Percentiles rank a stretch among this genome's conserved stretches.
phyloP scores from a whole-genome alignment of 2,888 invertebrate species.

The Desoria tigrina region DNA sequence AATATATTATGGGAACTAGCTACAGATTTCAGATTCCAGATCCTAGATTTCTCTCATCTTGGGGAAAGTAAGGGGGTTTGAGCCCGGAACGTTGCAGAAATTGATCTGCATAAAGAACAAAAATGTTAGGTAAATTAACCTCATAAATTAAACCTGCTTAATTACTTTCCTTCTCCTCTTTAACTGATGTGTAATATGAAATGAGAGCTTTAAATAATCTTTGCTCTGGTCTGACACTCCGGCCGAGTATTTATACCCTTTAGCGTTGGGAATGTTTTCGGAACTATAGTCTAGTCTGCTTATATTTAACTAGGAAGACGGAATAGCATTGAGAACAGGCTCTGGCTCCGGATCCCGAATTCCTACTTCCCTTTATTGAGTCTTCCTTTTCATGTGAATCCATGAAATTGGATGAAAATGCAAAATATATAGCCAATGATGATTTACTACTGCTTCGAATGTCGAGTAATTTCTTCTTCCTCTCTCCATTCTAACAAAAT shows the following conservation, averaged over 20 bases:
- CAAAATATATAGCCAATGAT: conserved; percentile 24
- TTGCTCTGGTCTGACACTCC: not conserved
- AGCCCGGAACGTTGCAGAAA: not conserved
- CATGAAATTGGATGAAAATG: not conserved
- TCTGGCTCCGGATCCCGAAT: too few species aligned
- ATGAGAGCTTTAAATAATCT: conserved; percentile 20
- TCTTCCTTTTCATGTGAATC: not conserved
- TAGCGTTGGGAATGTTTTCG: too few species aligned
- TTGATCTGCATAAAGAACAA: not conserved
- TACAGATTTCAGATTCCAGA: not conserved
- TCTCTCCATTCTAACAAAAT: not conserved
- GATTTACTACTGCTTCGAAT: conserved; percentile 31
- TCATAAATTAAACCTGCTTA: conserved; percentile 44
- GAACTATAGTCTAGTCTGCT: too few species aligned
- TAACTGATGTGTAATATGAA: conserved; percentile 17
- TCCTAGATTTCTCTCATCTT: too few species aligned
- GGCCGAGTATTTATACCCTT: too few species aligned
- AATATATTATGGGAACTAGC: not conserved
- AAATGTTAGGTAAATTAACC: conserved; percentile 34
- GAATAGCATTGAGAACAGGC: too few species aligned
- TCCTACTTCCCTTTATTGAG: too few species aligned
- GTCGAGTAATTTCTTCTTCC: conserved; percentile 20
- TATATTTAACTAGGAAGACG: too few species aligned
- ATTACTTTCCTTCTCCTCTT: conserved; percentile 26
- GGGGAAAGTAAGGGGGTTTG: too few species aligned